A percentile compares a stretch with the other conserved stretches of the same genome.
phyloP scores from a whole-genome alignment of 2,797 vertebrate species.

The Sebastes oblongus region DNA sequence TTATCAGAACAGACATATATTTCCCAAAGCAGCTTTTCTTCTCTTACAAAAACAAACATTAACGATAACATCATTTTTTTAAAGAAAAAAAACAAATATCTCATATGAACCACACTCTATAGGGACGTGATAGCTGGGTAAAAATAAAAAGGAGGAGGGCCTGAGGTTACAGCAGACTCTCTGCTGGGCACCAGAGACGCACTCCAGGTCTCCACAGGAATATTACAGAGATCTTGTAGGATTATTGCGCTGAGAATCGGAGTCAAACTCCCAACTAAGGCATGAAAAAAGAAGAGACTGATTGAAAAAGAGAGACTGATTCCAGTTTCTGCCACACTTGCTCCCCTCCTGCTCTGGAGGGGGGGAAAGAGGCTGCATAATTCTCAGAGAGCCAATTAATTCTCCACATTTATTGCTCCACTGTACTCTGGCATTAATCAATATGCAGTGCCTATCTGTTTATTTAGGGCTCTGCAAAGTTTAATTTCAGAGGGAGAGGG shows the following conservation, averaged over 20 bases:
- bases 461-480: conserved; percentile 41
- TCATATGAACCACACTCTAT: neutral
- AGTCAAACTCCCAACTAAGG: neutral
- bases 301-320: neutral
- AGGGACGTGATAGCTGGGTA: neutral
- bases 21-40: neutral
- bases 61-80: neutral
- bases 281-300: neutral
- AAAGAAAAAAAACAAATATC: neutral
- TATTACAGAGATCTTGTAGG: conserved; percentile 22
- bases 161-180: conserved; percentile 26
- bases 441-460: conserved; percentile 16
- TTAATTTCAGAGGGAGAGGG: conserved; percentile 26
- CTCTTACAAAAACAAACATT: neutral
- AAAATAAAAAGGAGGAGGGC: neutral
- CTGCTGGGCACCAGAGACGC: conserved; percentile 21
- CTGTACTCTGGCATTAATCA: conserved; percentile 1
- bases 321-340: conserved; percentile 29
- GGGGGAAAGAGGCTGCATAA: conserved; percentile 3
- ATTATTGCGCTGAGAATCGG: conserved; percentile 16
- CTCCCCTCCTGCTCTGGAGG: neutral
- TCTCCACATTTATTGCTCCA: conserved; percentile 9
- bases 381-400: conserved; percentile 42
- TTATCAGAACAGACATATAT: neutral
- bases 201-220: conserved; percentile 34